These are phyloP conservation scores for Ageneiosus marmoratus DNA, from an alignment of 2,113 vertebrate species.

Conservation along the genomic window DNA sequence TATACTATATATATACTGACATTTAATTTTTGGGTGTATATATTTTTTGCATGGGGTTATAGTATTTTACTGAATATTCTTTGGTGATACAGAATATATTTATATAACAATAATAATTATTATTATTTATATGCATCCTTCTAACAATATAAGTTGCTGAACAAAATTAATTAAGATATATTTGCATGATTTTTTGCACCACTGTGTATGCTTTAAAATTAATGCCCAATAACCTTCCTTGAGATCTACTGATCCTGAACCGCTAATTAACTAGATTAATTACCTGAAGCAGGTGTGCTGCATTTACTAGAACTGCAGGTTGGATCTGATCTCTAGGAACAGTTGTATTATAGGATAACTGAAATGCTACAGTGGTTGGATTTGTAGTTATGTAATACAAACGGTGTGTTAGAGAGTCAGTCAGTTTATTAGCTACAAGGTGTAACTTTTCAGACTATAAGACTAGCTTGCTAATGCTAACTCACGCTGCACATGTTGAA, in stretches of 20 bases:
- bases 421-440: neutral
- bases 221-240: neutral
- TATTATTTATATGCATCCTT: neutral
- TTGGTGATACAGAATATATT: neutral
- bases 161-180: no score
- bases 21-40: neutral
- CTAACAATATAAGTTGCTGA: no score
- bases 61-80: neutral
- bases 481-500: constrained; percentile 31
- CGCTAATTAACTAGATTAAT: neutral
- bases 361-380: neutral
- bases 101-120: neutral
- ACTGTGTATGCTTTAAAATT: no score
- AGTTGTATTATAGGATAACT: neutral
- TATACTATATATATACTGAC: no score
- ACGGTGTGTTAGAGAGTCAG: neutral
- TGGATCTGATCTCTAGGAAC: neutral
- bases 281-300: neutral
- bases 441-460: neutral
- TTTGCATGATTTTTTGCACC: no score
- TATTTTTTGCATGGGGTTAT: neutral
- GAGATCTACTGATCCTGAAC: no score
- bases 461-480: neutral
- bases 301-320: neutral
- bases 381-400: neutral